phyloP scores from a whole-genome alignment of 2,113 vertebrate genomes.

The Heterotilapia buettikoferi region DNA sequence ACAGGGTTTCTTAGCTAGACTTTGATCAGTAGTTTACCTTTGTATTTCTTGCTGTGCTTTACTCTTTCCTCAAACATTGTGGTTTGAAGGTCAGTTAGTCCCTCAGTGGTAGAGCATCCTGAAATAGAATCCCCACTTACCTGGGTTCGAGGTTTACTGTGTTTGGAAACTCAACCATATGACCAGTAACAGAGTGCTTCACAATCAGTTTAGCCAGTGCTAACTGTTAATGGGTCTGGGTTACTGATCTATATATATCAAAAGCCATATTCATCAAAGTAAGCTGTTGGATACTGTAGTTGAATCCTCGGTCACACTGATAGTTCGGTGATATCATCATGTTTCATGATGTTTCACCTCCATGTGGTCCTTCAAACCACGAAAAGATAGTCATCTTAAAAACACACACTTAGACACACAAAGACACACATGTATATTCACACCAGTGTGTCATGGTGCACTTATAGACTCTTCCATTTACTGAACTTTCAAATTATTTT shows the following conservation, averaged over 20 bases:
- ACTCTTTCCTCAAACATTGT: not conserved
- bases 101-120: not conserved
- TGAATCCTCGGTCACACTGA: not conserved
- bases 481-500: not conserved
- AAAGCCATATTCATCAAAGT: not conserved
- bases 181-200: not conserved
- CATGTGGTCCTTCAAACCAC: not conserved
- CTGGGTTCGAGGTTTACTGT: not conserved
- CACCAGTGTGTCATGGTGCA: not conserved
- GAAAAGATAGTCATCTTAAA: not conserved
- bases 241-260: not conserved
- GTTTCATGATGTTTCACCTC: not conserved
- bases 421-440: not conserved
- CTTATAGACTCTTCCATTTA: not conserved
- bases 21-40: not conserved
- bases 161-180: not conserved
- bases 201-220: not conserved
- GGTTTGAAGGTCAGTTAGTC: not conserved
- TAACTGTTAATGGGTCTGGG: not conserved
- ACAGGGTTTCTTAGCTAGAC: not conserved
- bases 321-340: not conserved
- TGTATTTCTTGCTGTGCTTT: not conserved
- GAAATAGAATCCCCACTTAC: not conserved
- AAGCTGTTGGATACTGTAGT: not conserved
- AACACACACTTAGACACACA: accelerated